Percentiles rank a stretch among this genome's conserved stretches.
These are phyloP conservation scores for Geococcyx californianus DNA, from an alignment of 2,113 vertebrate genomes.

Conservation along the genomic window DNA sequence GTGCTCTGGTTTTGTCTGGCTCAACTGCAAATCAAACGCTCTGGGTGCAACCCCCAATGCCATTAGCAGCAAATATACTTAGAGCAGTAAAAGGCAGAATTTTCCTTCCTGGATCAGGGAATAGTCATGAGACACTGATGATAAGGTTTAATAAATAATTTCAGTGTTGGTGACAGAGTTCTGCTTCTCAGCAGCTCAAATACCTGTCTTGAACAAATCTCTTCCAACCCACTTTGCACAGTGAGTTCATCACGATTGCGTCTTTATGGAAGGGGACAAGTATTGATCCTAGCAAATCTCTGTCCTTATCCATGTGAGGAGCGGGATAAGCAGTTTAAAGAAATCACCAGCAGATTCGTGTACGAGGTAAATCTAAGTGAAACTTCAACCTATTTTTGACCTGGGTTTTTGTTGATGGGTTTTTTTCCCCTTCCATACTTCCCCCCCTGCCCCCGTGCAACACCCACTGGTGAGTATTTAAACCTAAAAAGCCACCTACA, in stretches of 20 bases:
- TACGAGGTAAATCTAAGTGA: not conserved
- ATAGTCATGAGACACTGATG: not conserved
- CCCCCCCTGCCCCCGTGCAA: accelerated
- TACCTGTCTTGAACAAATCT: not conserved
- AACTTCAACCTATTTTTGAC: not conserved
- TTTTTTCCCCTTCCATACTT: not conserved
- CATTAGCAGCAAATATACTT: not conserved
- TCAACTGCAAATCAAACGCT: not conserved
- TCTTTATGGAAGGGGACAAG: not conserved
- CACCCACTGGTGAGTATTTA: not conserved
- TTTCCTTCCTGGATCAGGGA: not conserved
- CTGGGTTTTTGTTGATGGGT: not conserved
- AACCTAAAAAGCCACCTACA: not conserved
- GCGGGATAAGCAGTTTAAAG: not conserved
- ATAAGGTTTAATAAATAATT: not conserved
- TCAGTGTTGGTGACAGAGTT: not conserved
- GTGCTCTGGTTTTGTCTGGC: not conserved
- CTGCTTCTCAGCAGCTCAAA: not conserved
- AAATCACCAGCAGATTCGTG: not conserved
- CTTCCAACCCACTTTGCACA: not conserved
- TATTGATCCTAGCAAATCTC: not conserved
- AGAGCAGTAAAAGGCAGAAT: not conserved
- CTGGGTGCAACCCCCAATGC: not conserved
- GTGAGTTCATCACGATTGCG: not conserved
- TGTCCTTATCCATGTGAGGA: not conserved